A percentile compares a stretch with the other conserved stretches of the same genome.
Evolutionary conservation across 2,888 invertebrate genomes (phyloP).

Genomic region (Amphimallon solstitiale): DNA sequence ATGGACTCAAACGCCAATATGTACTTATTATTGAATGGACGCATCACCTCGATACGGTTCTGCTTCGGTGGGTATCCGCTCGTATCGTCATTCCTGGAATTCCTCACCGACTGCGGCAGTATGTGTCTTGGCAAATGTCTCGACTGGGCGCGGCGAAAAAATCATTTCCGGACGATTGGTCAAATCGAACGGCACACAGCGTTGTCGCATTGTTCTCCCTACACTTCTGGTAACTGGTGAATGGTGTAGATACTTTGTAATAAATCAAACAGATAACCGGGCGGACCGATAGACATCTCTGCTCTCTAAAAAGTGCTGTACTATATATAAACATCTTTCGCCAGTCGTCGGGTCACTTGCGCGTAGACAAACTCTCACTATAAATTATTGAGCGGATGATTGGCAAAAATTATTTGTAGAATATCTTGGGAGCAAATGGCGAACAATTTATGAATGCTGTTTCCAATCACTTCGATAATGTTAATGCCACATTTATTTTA

Average conservation of each 20-base stretch:
- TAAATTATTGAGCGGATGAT: slow-evolving; percentile 15
- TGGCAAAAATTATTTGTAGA: slow-evolving; percentile 19
- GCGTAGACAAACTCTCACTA: slow-evolving; percentile 25
- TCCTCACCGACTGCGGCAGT: slow-evolving; percentile 4
- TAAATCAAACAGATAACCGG: slow-evolving; percentile 1
- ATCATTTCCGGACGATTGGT: slow-evolving; percentile 22
- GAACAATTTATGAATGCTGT: too few species aligned
- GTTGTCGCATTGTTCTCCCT: slow-evolving; percentile 8
- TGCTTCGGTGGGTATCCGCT: background rate
- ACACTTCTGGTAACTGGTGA: slow-evolving; percentile 22
- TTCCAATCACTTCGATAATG: too few species aligned
- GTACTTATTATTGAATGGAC: too few species aligned
- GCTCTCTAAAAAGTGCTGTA: background rate
- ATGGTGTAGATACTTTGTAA: background rate
- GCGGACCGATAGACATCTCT: slow-evolving; percentile 3
- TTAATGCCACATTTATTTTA: too few species aligned
- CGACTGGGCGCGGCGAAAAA: slow-evolving; percentile 30
- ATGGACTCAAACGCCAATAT: too few species aligned
- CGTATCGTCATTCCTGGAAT: slow-evolving; percentile 12
- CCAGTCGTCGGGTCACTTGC: background rate
- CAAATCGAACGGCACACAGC: background rate
- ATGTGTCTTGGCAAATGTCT: slow-evolving; percentile 26
- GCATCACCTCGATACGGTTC: too few species aligned
- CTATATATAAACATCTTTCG: too few species aligned
- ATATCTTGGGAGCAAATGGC: background rate